Evolutionary conservation across 2,113 vertebrate species (phyloP).

Genomic region (Peromyscus californicus): DNA sequence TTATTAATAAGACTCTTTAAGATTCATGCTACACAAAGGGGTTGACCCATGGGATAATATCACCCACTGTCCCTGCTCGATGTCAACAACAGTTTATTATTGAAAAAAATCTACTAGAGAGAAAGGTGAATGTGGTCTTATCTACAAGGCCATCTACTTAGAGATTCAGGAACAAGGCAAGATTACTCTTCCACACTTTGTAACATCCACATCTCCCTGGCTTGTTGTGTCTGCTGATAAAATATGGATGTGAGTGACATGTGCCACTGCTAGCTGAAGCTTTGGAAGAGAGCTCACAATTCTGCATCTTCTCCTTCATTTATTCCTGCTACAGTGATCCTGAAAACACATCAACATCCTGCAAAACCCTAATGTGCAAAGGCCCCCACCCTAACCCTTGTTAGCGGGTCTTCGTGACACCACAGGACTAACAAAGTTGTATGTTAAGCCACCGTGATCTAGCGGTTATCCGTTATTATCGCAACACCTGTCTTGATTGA

Average conservation of each 20-base stretch:
- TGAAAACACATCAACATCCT: background rate
- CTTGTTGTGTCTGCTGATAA: slow-evolving; percentile 12
- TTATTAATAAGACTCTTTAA: no score
- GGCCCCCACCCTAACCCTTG: background rate
- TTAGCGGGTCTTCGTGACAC: background rate
- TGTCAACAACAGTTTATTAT: background rate
- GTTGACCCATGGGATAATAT: background rate
- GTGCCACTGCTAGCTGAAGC: background rate
- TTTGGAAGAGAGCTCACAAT: background rate
- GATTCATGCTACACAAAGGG: background rate
- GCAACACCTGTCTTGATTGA: background rate
- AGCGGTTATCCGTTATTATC: slow-evolving; percentile 19
- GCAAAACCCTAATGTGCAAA: background rate
- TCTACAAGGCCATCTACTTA: background rate
- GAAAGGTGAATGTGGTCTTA: background rate
- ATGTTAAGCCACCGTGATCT: background rate
- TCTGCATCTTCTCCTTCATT: background rate
- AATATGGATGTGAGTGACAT: background rate
- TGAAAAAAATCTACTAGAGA: background rate
- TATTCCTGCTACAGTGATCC: background rate
- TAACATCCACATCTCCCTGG: background rate
- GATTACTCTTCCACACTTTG: background rate
- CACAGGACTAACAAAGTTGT: background rate
- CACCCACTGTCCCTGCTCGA: background rate
- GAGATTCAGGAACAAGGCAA: background rate